Percentiles rank a stretch among this genome's conserved stretches.
These are phyloP conservation scores for Gisinianus flammeolus DNA, from an alignment of 2,888 invertebrate genomes.

Conservation along the genomic window DNA sequence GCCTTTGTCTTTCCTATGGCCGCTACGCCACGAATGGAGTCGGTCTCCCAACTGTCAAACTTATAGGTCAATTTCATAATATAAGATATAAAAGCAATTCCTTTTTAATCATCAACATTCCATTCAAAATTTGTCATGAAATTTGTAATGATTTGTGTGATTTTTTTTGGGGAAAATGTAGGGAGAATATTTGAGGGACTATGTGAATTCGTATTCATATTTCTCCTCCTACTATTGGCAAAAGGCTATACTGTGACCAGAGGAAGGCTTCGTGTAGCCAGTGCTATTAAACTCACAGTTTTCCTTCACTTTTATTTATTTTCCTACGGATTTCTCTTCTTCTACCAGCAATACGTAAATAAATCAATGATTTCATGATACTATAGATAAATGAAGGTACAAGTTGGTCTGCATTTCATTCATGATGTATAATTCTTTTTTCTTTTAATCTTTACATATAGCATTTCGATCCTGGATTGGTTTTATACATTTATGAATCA, in stretches of 20 bases:
- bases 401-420: too few species aligned
- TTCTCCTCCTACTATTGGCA: slow-evolving; percentile 79
- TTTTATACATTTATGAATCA: slow-evolving; percentile 88
- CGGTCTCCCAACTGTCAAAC: slow-evolving; percentile 53
- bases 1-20: slow-evolving; percentile 75
- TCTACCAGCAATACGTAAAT: slow-evolving; percentile 77
- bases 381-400: too few species aligned
- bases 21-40: slow-evolving; percentile 77
- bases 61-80: neutral
- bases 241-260: slow-evolving; percentile 92
- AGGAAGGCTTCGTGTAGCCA: slow-evolving; percentile 74
- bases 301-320: slow-evolving; percentile 80
- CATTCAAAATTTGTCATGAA: too few species aligned
- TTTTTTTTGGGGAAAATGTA: too few species aligned
- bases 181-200: slow-evolving; percentile 76
- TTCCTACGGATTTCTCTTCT: slow-evolving; percentile 76
- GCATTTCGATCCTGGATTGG: slow-evolving; percentile 90
- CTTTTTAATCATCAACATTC: too few species aligned
- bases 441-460: slow-evolving; percentile 60
- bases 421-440: too few species aligned
- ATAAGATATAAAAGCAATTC: too few species aligned
- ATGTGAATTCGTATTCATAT: slow-evolving; percentile 76
- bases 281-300: slow-evolving; percentile 76
- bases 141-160: too few species aligned
- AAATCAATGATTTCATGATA: too few species aligned